Conservation (phyloP, 92 coral and sea anemone species). For the Galaxea fascicularis region DNA sequence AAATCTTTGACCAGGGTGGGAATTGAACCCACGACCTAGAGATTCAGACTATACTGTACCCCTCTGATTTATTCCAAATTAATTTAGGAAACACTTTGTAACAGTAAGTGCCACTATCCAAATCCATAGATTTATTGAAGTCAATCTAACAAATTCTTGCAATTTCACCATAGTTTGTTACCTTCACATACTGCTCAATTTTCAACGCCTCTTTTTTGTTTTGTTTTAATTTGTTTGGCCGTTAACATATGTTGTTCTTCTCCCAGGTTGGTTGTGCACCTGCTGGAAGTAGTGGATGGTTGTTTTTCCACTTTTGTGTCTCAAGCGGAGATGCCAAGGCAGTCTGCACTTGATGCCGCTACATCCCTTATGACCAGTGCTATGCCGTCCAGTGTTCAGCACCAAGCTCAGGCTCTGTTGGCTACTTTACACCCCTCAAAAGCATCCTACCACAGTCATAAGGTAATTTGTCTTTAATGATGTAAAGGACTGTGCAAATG, state of each 20-base stretch:
- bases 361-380: constrained; percentile 92
- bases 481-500: background rate
- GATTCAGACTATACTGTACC: no score
- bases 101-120: no score
- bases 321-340: constrained; percentile 69
- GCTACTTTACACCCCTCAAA: constrained; percentile 95
- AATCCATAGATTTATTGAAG: no score
- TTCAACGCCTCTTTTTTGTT: no score
- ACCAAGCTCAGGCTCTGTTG: constrained; percentile 90
- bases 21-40: no score
- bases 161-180: no score
- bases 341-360: constrained; percentile 84
- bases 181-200: no score
- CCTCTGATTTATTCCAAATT: no score
- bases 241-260: background rate
- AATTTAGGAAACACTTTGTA: no score
- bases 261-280: constrained; percentile 86
- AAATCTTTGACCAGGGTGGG: no score
- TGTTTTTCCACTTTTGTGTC: constrained; percentile 85
- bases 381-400: constrained; percentile 84
- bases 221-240: no score
- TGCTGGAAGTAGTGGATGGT: constrained; percentile 92
- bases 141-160: no score
- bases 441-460: constrained; percentile 88
- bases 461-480: constrained; percentile 52